Conservation (phyloP, 2,797 vertebrate genomes). For the Chelonia mydas region DNA sequence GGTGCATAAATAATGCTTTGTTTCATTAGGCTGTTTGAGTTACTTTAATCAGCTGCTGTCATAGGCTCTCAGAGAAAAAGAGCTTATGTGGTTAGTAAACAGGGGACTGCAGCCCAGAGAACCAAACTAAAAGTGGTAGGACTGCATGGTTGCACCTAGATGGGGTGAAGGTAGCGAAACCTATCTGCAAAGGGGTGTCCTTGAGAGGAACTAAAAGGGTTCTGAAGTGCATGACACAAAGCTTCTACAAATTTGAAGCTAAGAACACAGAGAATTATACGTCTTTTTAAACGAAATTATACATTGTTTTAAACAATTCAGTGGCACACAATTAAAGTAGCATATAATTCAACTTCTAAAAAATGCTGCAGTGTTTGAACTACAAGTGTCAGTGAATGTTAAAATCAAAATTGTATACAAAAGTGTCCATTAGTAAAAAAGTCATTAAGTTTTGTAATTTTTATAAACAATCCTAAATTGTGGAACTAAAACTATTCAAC, state of each 20-base stretch:
- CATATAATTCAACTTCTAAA: not conserved
- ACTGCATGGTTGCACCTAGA: not conserved
- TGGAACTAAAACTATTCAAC: not conserved
- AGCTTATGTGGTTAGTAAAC: not conserved
- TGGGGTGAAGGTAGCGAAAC: not conserved
- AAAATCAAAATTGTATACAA: not conserved
- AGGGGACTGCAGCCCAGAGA: not conserved
- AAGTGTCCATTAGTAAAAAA: not conserved
- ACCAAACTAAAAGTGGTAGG: not conserved
- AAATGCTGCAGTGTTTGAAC: not conserved
- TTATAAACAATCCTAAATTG: not conserved
- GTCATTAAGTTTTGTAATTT: not conserved
- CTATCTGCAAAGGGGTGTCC: not conserved
- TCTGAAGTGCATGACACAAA: not conserved
- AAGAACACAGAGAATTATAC: not conserved
- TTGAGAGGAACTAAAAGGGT: not conserved
- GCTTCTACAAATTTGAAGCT: not conserved
- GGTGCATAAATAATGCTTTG: no score
- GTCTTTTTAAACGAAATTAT: not conserved
- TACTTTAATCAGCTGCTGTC: no score
- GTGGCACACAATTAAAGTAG: not conserved
- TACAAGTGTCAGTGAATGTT: not conserved
- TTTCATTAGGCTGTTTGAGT: no score
- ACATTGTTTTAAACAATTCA: not conserved
- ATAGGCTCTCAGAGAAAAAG: no score